phyloP scores from a whole-genome alignment of 1,140 invertebrate genomes.

The Sweltsa coloradensis region DNA sequence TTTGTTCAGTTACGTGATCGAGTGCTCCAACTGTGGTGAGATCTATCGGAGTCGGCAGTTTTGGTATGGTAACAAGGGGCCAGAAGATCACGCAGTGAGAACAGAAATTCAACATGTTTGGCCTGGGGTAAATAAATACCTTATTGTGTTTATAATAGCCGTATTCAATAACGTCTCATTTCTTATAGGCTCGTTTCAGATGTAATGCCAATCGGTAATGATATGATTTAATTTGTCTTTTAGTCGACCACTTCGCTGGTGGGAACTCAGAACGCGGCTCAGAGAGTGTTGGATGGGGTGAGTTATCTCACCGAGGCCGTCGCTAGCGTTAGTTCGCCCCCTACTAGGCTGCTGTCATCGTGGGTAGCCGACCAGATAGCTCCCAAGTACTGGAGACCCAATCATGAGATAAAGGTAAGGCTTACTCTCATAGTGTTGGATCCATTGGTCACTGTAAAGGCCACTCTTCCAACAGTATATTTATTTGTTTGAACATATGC shows the following conservation, averaged over 20 bases:
- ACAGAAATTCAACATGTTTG: slow-evolving; percentile 69
- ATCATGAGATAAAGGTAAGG: slow-evolving; percentile 56
- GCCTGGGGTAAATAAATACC: slow-evolving; percentile 44
- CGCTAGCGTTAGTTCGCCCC: slow-evolving; percentile 50
- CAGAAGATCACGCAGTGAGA: slow-evolving; percentile 51
- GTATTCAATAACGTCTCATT: neutral
- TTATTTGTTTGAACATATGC: no score
- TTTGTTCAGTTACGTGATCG: slow-evolving; percentile 47
- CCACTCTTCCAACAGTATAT: no score
- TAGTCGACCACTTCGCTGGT: neutral
- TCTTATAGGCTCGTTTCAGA: no score
- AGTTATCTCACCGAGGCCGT: slow-evolving; percentile 58
- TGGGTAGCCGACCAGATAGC: slow-evolving; percentile 69
- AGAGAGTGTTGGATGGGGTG: slow-evolving; percentile 62
- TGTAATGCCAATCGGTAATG: no score
- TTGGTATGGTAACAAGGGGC: slow-evolving; percentile 75
- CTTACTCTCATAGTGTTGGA: no score
- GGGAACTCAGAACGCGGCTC: slow-evolving; percentile 48
- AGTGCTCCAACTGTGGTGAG: slow-evolving; percentile 69
- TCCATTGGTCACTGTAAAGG: no score
- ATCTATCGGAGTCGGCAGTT: slow-evolving; percentile 70
- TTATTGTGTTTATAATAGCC: neutral
- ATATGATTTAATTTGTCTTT: neutral
- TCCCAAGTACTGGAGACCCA: slow-evolving; percentile 71
- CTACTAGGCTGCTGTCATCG: slow-evolving; percentile 50